A percentile compares a stretch with the other conserved stretches of the same genome.
Evolutionary conservation across 2,797 vertebrate genomes (phyloP).

Genomic region (Myripristis jacobus): DNA sequence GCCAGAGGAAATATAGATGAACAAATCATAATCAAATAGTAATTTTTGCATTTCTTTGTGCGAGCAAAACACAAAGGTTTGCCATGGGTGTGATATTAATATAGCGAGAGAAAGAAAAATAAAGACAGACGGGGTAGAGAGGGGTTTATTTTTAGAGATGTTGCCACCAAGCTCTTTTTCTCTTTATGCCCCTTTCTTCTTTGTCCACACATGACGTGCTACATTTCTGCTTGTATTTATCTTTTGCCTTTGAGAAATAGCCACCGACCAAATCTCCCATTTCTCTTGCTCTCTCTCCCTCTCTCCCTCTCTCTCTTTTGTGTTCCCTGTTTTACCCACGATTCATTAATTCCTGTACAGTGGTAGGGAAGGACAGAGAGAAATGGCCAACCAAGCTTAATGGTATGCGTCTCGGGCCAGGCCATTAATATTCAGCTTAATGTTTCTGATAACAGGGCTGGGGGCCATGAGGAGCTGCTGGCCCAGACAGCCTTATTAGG

Average conservation of each 20-base stretch:
- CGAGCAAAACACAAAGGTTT: conserved; percentile 87
- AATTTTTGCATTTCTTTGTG: conserved; percentile 86
- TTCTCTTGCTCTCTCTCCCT: conserved; percentile 61
- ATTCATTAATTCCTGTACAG: conserved; percentile 88
- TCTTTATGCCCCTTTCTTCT: conserved; percentile 80
- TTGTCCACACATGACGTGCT: conserved; percentile 78
- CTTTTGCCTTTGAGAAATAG: conserved; percentile 83
- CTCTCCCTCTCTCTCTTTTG: conserved; percentile 63
- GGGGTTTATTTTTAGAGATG: conserved; percentile 92
- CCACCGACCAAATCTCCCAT: conserved; percentile 80
- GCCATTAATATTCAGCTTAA: conserved; percentile 99
- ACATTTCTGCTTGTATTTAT: conserved; percentile 87
- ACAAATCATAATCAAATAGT: conserved; percentile 94
- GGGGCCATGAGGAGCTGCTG: conserved; percentile 91
- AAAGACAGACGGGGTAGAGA: conserved; percentile 67
- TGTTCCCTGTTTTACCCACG: conserved; percentile 79
- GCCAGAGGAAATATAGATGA: conserved; percentile 64
- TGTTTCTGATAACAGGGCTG: conserved; percentile 98
- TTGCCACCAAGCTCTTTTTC: conserved; percentile 86
- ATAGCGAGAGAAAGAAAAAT: conserved; percentile 71
- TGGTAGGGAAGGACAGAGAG: conserved; percentile 93
- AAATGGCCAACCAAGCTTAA: conserved; percentile 95
- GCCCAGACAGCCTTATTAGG: conserved; percentile 88
- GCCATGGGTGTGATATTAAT: conserved; percentile 87
- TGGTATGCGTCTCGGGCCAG: conserved; percentile 95